A percentile compares a stretch with the other conserved stretches of the same genome.
Conservation (phyloP, 35 echinoderm and acorn worm genomes). For the Amphiura filiformis region DNA sequence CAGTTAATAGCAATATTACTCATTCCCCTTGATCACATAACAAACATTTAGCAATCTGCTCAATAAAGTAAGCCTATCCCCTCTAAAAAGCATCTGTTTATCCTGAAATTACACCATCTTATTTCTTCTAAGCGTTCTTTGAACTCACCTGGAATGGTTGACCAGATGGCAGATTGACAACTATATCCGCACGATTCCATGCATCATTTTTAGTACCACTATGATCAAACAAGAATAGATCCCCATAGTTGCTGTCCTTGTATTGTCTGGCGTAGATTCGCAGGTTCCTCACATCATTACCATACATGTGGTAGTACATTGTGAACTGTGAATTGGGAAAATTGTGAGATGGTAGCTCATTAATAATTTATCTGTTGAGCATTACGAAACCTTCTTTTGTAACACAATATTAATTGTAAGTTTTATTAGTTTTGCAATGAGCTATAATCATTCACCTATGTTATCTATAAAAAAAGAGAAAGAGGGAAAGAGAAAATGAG, state of each 20-base stretch:
- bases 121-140: too few relatives aligned
- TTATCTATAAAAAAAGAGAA: not conserved
- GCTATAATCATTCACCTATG: too few relatives aligned
- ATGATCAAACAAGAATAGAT: not conserved
- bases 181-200: conserved; percentile 20
- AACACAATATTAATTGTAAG: too few relatives aligned
- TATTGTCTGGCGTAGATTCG: conserved; percentile 2
- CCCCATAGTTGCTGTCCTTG: conserved; percentile 23
- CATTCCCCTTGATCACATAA: too few relatives aligned
- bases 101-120: too few relatives aligned
- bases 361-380: not conserved
- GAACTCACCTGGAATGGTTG: conserved; percentile 29
- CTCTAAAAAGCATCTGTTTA: too few relatives aligned
- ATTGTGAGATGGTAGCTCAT: not conserved
- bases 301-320: conserved; percentile 36
- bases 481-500: not conserved
- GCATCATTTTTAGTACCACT: conserved; percentile 27
- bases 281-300: not conserved
- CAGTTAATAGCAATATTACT: too few relatives aligned
- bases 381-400: too few relatives aligned
- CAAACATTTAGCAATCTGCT: too few relatives aligned
- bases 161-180: not conserved
- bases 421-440: too few relatives aligned
- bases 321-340: conserved; percentile 19
- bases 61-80: too few relatives aligned